phyloP scores from a whole-genome alignment of 2,113 vertebrate genomes.

The Mobula hypostoma region DNA sequence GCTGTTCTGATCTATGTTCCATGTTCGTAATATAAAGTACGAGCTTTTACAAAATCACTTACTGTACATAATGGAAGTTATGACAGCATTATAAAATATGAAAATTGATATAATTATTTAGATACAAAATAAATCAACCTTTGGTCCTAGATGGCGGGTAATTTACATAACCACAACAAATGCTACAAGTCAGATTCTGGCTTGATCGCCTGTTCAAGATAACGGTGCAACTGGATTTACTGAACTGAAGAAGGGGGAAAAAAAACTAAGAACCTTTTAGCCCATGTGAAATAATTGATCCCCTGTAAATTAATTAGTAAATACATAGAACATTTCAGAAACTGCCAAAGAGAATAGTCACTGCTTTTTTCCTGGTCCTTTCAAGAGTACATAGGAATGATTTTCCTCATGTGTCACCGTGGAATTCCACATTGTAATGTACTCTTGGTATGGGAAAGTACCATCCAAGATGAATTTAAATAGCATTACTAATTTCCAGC shows the following conservation, averaged over 20 bases:
- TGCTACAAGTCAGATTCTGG: neutral
- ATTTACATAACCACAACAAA: neutral
- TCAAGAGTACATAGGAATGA: neutral
- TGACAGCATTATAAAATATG: too few species aligned
- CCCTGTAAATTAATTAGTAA: neutral
- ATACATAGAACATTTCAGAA: neutral
- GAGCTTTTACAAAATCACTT: too few species aligned
- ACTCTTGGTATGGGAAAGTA: too few species aligned
- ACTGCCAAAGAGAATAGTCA: neutral
- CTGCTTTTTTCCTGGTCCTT: neutral
- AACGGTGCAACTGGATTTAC: neutral
- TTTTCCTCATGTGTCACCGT: too few species aligned
- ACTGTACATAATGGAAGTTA: too few species aligned
- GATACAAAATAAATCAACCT: neutral
- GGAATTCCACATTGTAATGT: too few species aligned
- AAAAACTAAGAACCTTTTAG: neutral
- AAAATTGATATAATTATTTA: too few species aligned
- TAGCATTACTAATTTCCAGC: neutral
- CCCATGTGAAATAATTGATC: neutral
- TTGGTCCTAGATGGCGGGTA: neutral
- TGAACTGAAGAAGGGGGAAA: neutral
- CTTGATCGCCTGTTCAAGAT: neutral
- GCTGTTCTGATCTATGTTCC: too few species aligned
- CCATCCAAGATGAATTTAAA: too few species aligned
- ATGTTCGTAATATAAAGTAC: too few species aligned